A percentile compares a stretch with the other conserved stretches of the same genome.
Evolutionary conservation across 2,888 invertebrate species (phyloP).

Genomic region (Automeris io): DNA sequence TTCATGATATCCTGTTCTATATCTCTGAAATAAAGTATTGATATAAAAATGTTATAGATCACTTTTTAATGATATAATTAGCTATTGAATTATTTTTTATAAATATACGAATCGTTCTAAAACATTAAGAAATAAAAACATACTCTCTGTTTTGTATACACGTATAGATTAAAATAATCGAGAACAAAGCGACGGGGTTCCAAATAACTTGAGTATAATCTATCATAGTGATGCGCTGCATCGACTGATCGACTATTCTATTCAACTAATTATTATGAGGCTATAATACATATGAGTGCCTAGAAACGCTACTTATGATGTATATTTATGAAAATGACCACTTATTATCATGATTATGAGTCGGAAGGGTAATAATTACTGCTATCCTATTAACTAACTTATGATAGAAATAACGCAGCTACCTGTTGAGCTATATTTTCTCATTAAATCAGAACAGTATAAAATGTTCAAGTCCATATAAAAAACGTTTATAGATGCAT

Average conservation of each 20-base stretch:
- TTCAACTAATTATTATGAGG: conserved; percentile 36
- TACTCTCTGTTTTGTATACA: background rate
- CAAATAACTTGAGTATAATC: conserved; percentile 19
- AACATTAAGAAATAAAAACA: too few relatives aligned
- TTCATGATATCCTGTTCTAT: too few relatives aligned
- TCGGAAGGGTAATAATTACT: conserved; percentile 63
- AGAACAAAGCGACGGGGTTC: conserved; percentile 25
- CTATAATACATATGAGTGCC: conserved; percentile 68
- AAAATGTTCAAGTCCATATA: conserved; percentile 50
- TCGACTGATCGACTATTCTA: conserved; percentile 40
- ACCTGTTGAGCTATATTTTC: conserved; percentile 63
- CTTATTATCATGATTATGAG: conserved; percentile 70
- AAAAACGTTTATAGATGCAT: conserved; percentile 54
- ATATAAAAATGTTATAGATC: too few relatives aligned
- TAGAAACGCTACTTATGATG: conserved; percentile 73
- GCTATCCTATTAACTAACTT: conserved; percentile 53
- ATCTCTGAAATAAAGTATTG: too few relatives aligned
- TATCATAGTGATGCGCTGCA: conserved; percentile 39
- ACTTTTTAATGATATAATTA: too few relatives aligned
- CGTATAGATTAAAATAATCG: background rate
- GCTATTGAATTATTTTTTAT: too few relatives aligned
- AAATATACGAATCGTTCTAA: too few relatives aligned
- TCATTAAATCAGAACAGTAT: conserved; percentile 52
- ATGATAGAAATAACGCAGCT: conserved; percentile 47
- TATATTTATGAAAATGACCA: conserved; percentile 66